Conservation (phyloP, 2,113 vertebrate species). For the Leucopsar rothschildi region DNA sequence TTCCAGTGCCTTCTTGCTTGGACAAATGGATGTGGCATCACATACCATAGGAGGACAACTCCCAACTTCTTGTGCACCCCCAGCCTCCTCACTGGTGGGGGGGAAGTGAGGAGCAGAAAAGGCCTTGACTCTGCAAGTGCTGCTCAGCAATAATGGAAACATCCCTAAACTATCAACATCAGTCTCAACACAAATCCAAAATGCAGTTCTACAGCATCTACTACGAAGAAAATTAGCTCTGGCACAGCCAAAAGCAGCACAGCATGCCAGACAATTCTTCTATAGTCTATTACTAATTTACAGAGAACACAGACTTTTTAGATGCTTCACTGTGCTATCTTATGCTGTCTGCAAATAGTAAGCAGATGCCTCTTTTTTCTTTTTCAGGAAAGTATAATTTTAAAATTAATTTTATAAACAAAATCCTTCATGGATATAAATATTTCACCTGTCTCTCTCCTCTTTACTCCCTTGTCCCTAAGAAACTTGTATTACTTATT, state of each 20-base stretch:
- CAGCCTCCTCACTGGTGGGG: neutral
- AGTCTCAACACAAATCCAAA: neutral
- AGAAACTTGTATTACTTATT: neutral
- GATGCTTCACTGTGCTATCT: neutral
- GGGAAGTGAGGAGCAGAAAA: neutral
- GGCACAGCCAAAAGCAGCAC: neutral
- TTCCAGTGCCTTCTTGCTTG: neutral
- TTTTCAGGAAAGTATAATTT: neutral
- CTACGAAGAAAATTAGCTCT: neutral
- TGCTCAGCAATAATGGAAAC: neutral
- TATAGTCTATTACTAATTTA: neutral
- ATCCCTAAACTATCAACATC: neutral
- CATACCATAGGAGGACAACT: neutral
- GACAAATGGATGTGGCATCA: neutral
- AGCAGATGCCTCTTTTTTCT: neutral
- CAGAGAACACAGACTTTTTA: neutral
- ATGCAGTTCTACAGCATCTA: neutral
- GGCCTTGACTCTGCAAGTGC: neutral
- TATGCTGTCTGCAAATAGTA: neutral
- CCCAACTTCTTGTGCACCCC: neutral
- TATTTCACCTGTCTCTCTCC: constrained; percentile 2
- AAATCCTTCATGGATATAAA: neutral
- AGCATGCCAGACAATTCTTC: neutral
- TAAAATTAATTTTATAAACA: neutral
- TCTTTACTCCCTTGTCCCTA: neutral